phyloP scores from a whole-genome alignment of 2,888 invertebrate genomes.

The Poecilus cupreus region DNA sequence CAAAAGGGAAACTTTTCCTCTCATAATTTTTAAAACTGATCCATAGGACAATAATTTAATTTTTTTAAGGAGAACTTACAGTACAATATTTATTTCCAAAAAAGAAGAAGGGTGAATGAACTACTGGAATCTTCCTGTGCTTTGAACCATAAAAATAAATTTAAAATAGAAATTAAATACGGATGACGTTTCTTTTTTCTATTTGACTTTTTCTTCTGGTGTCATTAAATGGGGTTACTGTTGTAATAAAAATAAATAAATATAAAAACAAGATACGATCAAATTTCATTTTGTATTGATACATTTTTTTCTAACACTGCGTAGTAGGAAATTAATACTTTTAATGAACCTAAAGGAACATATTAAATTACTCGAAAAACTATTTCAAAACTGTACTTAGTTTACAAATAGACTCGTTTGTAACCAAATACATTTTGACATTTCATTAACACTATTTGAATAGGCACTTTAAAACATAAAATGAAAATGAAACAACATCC shows the following conservation, averaged over 20 bases:
- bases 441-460: background rate
- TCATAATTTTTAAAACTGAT: no score
- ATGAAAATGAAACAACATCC: no score
- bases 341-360: constrained; percentile 6
- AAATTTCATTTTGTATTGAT: constrained; percentile 33
- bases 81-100: background rate
- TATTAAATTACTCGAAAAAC: constrained; percentile 31
- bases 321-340: constrained; percentile 22
- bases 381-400: background rate
- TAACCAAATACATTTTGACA: background rate
- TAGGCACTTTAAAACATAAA: no score
- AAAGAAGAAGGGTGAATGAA: background rate
- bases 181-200: constrained; percentile 15
- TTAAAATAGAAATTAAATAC: constrained; percentile 34
- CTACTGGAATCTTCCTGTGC: constrained; percentile 9
- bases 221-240: constrained; percentile 16
- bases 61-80: no score
- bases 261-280: background rate
- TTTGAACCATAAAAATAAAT: constrained; percentile 38
- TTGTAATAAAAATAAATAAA: constrained; percentile 32
- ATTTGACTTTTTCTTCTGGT: background rate
- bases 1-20: no score
- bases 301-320: constrained; percentile 38
- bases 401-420: background rate
- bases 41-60: no score